These are phyloP conservation scores for Dolichoris vasculosae DNA, from an alignment of 1,140 invertebrate genomes.

Conservation along the genomic window DNA sequence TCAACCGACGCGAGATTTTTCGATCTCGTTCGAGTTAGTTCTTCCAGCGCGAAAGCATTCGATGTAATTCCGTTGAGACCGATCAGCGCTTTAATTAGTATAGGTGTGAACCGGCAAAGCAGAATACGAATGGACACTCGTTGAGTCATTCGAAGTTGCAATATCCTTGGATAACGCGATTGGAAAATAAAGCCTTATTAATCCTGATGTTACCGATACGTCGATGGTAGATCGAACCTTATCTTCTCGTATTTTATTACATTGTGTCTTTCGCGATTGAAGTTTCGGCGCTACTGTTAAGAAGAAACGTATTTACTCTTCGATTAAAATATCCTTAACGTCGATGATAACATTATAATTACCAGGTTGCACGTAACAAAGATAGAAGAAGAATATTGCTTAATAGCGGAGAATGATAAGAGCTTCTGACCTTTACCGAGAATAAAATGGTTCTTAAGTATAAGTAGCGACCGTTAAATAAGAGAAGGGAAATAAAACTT, in stretches of 20 bases:
- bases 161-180: background rate
- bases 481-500: too few species aligned
- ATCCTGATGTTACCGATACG: background rate
- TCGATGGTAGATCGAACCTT: background rate
- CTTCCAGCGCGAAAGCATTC: background rate
- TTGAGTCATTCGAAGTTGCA: background rate
- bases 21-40: background rate
- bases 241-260: conserved; percentile 12
- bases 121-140: too few species aligned
- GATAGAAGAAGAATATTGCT: background rate
- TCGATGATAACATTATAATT: background rate
- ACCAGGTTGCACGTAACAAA: too few species aligned
- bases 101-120: background rate
- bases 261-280: background rate
- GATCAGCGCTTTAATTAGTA: background rate
- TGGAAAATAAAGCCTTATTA: conserved; percentile 25
- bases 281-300: background rate
- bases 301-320: background rate
- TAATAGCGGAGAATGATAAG: background rate
- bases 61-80: background rate
- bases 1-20: background rate
- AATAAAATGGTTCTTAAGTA: background rate
- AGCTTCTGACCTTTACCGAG: background rate
- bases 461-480: too few species aligned
- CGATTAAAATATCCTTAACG: background rate